Evolutionary conservation across 1,140 invertebrate species (phyloP).

Genomic region (Macrobrachium nipponense): DNA sequence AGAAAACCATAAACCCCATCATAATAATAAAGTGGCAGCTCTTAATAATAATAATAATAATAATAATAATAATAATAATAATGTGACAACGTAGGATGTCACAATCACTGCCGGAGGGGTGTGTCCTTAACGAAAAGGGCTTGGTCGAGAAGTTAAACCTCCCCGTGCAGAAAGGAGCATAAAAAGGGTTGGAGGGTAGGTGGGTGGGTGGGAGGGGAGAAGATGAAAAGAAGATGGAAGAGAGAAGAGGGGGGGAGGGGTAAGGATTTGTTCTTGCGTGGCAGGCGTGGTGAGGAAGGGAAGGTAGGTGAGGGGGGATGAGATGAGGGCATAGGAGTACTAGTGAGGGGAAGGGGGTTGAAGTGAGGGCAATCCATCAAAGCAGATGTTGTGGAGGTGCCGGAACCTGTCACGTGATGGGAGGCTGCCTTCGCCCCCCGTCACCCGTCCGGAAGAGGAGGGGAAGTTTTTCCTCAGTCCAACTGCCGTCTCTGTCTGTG

Average conservation of each 20-base stretch:
- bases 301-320: background rate
- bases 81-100: too few relatives aligned
- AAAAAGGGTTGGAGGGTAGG: background rate
- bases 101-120: too few relatives aligned
- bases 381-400: constrained; percentile 35
- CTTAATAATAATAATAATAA: too few relatives aligned
- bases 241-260: background rate
- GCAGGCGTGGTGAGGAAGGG: background rate
- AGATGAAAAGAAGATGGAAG: background rate
- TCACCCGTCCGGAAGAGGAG: constrained; percentile 22
- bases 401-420: constrained; percentile 32
- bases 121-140: too few relatives aligned
- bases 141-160: too few relatives aligned
- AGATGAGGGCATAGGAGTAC: too few relatives aligned
- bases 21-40: too few relatives aligned
- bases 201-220: background rate
- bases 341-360: background rate
- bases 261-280: background rate
- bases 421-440: constrained; percentile 25
- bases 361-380: constrained; percentile 19
- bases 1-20: too few relatives aligned
- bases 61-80: too few relatives aligned
- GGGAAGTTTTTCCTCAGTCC: background rate
- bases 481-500: constrained; percentile 11
- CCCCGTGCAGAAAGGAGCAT: background rate